Base-by-base conservation (phyloP, 2,888 invertebrate genomes). In the Lithophane leautieri region DNA sequence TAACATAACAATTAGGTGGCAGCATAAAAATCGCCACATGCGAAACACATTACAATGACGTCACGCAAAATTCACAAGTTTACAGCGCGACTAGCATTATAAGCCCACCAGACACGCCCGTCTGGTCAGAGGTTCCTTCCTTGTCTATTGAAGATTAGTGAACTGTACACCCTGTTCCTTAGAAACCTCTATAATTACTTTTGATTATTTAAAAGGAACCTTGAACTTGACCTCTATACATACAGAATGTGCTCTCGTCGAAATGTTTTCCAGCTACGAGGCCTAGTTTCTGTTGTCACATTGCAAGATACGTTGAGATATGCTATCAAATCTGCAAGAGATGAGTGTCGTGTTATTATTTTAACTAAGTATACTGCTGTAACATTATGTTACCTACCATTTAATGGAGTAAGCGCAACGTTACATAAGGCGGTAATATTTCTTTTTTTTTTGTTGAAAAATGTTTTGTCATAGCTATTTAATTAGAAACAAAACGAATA, bases 161-260 rank as follows among this genome's bases (percentile, higher is more conserved):
- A 47, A 47, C 47, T 47, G 6, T 47, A 47, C 16, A 47, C 16
- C 47, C 47, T 50, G 44, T 44, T 50, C 16, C 19, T 47, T 4
- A 34, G 19, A 50, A 14, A 19, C 47, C 47, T 19, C 47, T 16
- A 50, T 50, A 50, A 50, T 50, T 47, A 47, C 16, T 63, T 54
- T 40, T 50, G 63, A 75, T 76, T 25, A 61, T 44, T 40, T 50
- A 14, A 34, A 42, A 1, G 2, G 25, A n/a, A n/a, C n/a, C n/a
- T n/a, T n/a, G n/a, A n/a, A 58, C 47, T 65, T 76, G 56, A 78
- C 52, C 52, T 47, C 12, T 47, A 28, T 61, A 28, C 61, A 69
- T 44, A 69, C 34, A 14, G 40, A 61, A 69, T 44, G 34, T 52
- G 25, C 9, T 52, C 44, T 61, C 52, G 22, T 67, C 4, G 12